Conservation (phyloP, 2,888 invertebrate genomes). For the Hirtodrosophila alboralis region DNA sequence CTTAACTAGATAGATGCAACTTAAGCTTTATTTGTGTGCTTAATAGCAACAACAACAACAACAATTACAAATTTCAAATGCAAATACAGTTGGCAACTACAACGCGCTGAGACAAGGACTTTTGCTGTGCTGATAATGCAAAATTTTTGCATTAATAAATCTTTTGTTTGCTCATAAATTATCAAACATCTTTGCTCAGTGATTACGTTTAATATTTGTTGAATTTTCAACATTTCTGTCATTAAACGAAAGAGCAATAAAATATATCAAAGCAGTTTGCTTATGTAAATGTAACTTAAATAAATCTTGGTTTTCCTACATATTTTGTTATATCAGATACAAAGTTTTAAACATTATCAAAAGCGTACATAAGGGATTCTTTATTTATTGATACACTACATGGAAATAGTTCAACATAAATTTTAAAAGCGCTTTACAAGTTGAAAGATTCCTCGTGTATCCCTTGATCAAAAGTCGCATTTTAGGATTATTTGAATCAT, state of each 20-base stretch:
- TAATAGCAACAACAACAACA: slow-evolving; percentile 33
- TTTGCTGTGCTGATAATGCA: slow-evolving; percentile 66
- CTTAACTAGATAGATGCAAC: slow-evolving; percentile 49
- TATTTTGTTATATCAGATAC: no score
- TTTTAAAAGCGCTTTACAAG: neutral
- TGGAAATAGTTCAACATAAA: no score
- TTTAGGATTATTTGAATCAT: neutral
- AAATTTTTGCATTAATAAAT: slow-evolving; percentile 72
- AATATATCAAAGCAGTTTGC: no score
- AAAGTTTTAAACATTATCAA: no score
- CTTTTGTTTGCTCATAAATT: slow-evolving; percentile 74
- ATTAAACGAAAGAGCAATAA: no score
- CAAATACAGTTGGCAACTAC: slow-evolving; percentile 37
- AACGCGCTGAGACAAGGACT: slow-evolving; percentile 27
- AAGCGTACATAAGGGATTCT: no score
- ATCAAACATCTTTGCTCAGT: slow-evolving; percentile 38
- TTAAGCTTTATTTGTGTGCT: slow-evolving; percentile 65
- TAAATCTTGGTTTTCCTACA: no score
- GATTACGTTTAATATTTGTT: slow-evolving; percentile 34
- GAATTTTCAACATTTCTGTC: neutral
- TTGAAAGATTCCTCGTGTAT: neutral
- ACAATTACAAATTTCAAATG: slow-evolving; percentile 25
- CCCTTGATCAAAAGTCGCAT: slow-evolving; percentile 1
- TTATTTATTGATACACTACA: no score
- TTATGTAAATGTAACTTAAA: no score